Base-by-base conservation (phyloP, 2,888 invertebrate genomes). In the Dione vanillae region DNA sequence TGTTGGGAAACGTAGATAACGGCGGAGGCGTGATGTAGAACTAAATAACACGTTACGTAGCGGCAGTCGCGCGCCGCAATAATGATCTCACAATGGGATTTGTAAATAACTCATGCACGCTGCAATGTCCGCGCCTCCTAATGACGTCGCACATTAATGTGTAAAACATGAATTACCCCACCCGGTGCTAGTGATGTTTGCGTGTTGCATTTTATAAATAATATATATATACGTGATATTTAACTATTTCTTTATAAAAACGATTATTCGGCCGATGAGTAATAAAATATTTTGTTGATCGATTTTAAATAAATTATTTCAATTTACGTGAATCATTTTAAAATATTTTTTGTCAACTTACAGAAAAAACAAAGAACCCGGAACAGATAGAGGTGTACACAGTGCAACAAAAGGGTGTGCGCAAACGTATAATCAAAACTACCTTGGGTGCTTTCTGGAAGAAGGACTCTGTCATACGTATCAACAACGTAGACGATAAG, bases 331-430 rank as follows among this genome's bases (percentile, higher is more conserved):
- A 35, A 54, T 14, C 35, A 35, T 1, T n/a, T 43, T 8, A 20
- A 61, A 41, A 20, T 16, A 61, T 35, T 20, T 27, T 19, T 14
- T 52, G 64, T 70, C 37, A 73, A 62, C 79, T 83, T 85, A 79
- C 92, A 96, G 96, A 96, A 92, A 96, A 96, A 92, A 96, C 95
- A 91, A 95, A 96, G 91, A 95, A 95, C 93, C 94, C 95, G 84
- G 95, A 95, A 87, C 94, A 95, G 90, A 94, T 96, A 91, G 95
- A 95, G 79, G 94, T 96, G 82, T 95, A 94, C 93, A 95, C 95
- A 76, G 94, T 96, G 70, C 92, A 92, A 83, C 93, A 94, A 82
- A 93, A 93, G 86, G 94, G 94, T 85, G 94, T 92, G 70, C 85
- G 95, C 76, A 94, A 94, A 87, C 95, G 95, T 84, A 94, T 95